Percentiles rank a stretch among this genome's conserved stretches.
phyloP scores from a whole-genome alignment of 2,113 vertebrate species.

The Mystacornis crossleyi region DNA sequence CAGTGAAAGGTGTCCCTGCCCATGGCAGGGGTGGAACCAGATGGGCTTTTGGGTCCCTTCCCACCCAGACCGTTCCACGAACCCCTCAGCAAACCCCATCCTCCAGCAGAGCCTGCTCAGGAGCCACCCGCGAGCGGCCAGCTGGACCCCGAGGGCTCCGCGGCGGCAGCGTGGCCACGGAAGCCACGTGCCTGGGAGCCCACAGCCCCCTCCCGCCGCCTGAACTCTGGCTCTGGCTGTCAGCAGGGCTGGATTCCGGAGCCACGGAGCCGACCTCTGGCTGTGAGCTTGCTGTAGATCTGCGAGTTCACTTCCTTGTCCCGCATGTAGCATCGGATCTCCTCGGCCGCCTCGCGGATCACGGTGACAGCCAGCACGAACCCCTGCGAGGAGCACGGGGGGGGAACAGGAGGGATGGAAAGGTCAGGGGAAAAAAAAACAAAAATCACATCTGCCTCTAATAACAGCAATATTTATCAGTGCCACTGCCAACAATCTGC shows the following conservation, averaged over 20 bases:
- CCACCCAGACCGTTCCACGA: rapidly evolving
- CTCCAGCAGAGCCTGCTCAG: not conserved
- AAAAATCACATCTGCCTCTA: constrained; percentile 29
- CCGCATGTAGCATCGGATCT: constrained; percentile 90
- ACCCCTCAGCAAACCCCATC: not conserved
- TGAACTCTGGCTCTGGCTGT: constrained; percentile 35
- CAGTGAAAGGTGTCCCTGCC: not conserved
- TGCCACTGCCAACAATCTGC: not conserved
- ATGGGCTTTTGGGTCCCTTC: not conserved
- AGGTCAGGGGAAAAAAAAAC: not conserved
- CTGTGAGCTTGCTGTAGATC: constrained; percentile 97
- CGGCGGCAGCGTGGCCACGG: rapidly evolving
- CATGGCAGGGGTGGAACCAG: not conserved
- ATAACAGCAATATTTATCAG: not conserved
- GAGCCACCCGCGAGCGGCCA: not conserved
- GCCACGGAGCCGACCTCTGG: constrained; percentile 82
- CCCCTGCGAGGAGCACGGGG: constrained; percentile 72
- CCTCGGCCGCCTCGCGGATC: constrained; percentile 92
- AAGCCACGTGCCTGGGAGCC: not conserved
- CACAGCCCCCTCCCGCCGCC: not conserved
- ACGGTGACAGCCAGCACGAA: constrained; percentile 92
- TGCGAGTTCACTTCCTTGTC: constrained; percentile 99
- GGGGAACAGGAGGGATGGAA: not conserved
- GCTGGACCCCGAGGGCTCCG: not conserved
- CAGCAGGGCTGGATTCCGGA: not conserved